Percentiles rank a stretch among this genome's conserved stretches.
These are phyloP conservation scores for Ochlodes sylvanus DNA, from an alignment of 2,888 invertebrate species.

Conservation along the genomic window DNA sequence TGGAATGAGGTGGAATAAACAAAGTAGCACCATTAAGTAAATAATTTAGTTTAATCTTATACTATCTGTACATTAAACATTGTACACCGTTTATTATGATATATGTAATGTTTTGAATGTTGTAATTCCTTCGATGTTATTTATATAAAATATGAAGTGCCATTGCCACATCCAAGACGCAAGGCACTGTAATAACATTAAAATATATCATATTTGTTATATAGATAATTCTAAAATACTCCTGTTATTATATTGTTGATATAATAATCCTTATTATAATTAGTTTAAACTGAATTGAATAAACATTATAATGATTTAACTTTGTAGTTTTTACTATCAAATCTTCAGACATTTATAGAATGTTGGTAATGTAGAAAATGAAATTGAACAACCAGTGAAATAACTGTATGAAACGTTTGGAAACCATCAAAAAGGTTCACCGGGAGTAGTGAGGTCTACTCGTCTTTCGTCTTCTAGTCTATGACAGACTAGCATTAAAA, in stretches of 20 bases:
- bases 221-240: conserved; percentile 23
- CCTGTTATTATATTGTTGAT: conserved; percentile 35
- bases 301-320: conserved; percentile 10
- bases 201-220: conserved; percentile 6
- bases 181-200: conserved; percentile 13
- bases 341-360: too few species aligned
- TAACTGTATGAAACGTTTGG: too few species aligned
- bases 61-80: not conserved
- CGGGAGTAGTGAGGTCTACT: too few species aligned
- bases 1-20: not conserved
- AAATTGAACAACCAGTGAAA: too few species aligned
- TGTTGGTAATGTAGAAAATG: too few species aligned
- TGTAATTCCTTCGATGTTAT: conserved; percentile 4
- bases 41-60: not conserved
- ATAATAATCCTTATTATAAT: conserved; percentile 24
- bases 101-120: conserved; percentile 2
- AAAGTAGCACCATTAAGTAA: not conserved
- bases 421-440: too few species aligned
- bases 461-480: too few species aligned
- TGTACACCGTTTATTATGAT: not conserved
- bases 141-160: conserved; percentile 16
- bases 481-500: too few species aligned
- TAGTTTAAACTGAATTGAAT: conserved; percentile 26
- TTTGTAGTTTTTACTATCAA: too few species aligned
- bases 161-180: conserved; percentile 19